A percentile compares a stretch with the other conserved stretches of the same genome.
These are phyloP conservation scores for Nyctibius grandis DNA, from an alignment of 2,797 vertebrate genomes.

Conservation along the genomic window DNA sequence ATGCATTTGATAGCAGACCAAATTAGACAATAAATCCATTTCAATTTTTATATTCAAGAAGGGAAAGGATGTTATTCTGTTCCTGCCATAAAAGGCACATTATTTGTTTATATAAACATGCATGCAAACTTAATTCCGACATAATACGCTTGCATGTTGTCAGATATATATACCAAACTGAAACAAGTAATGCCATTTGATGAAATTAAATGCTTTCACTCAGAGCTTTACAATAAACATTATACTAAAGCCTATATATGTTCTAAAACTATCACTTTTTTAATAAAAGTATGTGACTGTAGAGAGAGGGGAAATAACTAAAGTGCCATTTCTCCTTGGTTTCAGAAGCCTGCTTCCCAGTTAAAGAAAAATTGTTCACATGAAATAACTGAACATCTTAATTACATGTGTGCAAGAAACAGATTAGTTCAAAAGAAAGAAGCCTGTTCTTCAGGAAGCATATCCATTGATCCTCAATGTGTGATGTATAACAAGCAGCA, in stretches of 20 bases:
- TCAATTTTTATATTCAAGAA: neutral
- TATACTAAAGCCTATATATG: neutral
- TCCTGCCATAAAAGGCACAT: neutral
- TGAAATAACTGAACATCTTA: neutral
- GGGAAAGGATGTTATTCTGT: neutral
- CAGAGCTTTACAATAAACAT: neutral
- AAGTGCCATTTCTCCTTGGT: neutral
- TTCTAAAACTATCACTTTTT: neutral
- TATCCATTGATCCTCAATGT: neutral
- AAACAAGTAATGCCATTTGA: neutral
- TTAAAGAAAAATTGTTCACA: neutral
- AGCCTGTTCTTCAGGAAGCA: neutral
- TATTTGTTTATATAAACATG: neutral
- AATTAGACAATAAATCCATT: neutral
- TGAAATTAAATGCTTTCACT: neutral
- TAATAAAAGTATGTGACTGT: neutral
- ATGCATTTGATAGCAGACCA: neutral
- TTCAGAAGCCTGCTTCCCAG: neutral
- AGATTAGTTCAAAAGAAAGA: neutral
- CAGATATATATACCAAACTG: neutral
- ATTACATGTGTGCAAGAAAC: neutral
- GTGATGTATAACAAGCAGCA: fast-evolving
- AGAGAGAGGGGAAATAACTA: neutral
- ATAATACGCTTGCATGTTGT: neutral
- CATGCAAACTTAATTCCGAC: neutral